A percentile compares a stretch with the other conserved stretches of the same genome.
Evolutionary conservation across 2,888 invertebrate genomes (phyloP).

Genomic region (Myathropa florea): DNA sequence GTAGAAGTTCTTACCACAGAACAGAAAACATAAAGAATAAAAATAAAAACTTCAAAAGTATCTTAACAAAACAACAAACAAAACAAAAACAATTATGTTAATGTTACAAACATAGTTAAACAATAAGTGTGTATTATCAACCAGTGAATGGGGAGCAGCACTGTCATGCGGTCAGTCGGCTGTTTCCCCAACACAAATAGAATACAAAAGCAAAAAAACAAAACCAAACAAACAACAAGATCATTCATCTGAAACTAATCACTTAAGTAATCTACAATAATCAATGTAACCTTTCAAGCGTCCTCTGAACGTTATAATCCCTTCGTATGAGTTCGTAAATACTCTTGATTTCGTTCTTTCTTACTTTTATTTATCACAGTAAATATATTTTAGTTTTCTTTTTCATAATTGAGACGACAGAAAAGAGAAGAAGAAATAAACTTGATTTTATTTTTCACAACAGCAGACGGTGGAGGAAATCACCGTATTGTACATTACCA

Average conservation of each 20-base stretch:
- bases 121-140: constrained; percentile 23
- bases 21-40: constrained; percentile 24
- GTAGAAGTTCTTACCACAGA: constrained; percentile 46
- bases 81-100: constrained; percentile 38
- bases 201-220: not conserved
- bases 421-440: not conserved
- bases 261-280: constrained; percentile 38
- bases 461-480: constrained; percentile 21
- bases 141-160: constrained; percentile 16
- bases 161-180: constrained; percentile 54
- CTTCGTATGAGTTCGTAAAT: constrained; percentile 15
- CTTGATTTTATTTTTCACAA: not conserved
- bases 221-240: not conserved
- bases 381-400: not conserved
- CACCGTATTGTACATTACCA: constrained; percentile 26
- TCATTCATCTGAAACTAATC: constrained; percentile 6
- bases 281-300: constrained; percentile 31
- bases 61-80: constrained; percentile 40
- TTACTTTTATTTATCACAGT: not conserved
- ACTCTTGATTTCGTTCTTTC: constrained; percentile 11
- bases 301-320: constrained; percentile 2
- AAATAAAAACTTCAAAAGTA: constrained; percentile 27
- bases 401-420: not conserved
- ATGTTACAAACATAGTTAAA: constrained; percentile 37
- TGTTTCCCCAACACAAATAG: constrained; percentile 6